Percentiles rank a stretch among this genome's conserved stretches.
These are phyloP conservation scores for Araneus ventricosus DNA, from an alignment of 1,140 invertebrate genomes.

Conservation along the genomic window DNA sequence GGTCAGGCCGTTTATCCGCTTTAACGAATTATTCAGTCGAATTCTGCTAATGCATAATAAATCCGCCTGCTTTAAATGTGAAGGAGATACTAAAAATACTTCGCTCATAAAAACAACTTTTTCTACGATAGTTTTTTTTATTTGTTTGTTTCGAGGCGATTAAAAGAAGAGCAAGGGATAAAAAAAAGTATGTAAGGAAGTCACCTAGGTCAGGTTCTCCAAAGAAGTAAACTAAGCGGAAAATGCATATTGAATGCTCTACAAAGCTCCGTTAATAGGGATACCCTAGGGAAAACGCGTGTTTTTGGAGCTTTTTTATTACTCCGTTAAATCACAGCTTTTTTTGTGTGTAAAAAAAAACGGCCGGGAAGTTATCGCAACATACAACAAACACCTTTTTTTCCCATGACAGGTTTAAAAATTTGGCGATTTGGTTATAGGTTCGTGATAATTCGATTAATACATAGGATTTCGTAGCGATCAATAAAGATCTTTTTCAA, in stretches of 20 bases:
- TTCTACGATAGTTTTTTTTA: neutral
- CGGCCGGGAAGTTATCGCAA: neutral
- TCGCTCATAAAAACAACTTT: neutral
- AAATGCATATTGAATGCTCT: conserved; percentile 39
- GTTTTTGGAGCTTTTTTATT: conserved; percentile 27
- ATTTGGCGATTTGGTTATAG: neutral
- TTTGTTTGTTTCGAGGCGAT: neutral
- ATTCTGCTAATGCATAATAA: conserved; percentile 7
- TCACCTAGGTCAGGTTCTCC: conserved; percentile 19
- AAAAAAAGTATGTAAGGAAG: conserved; percentile 35
- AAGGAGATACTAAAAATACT: conserved; percentile 54
- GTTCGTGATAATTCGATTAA: conserved; percentile 8
- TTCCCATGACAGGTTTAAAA: neutral
- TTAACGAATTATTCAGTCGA: conserved; percentile 23
- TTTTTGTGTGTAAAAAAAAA: neutral
- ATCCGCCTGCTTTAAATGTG: neutral
- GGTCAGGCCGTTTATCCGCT: conserved; percentile 32
- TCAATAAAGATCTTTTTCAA: neutral
- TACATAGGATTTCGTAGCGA: neutral
- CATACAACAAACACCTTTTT: neutral
- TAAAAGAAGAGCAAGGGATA: conserved; percentile 5
- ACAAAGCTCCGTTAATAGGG: conserved; percentile 21
- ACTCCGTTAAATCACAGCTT: neutral
- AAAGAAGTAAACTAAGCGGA: conserved; percentile 58
- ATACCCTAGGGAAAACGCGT: neutral